Conservation (phyloP, 2,113 vertebrate genomes). For the Catharus bicknelli region DNA sequence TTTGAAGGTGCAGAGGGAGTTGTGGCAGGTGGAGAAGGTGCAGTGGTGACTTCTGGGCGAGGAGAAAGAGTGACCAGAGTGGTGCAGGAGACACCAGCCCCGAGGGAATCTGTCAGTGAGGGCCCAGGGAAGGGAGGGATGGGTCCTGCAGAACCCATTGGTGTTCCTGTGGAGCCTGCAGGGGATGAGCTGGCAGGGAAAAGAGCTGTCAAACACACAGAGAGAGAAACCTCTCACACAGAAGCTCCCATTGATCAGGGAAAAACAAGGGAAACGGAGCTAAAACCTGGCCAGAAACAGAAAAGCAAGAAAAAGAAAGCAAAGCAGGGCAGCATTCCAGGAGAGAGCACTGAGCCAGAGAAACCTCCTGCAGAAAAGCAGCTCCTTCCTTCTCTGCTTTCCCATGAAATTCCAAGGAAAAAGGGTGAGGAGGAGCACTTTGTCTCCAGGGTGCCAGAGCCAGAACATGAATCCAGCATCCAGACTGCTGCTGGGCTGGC, state of each 20-base stretch:
- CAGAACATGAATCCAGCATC: not conserved
- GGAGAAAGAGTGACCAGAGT: not conserved
- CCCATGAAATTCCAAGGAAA: constrained; percentile 14
- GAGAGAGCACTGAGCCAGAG: not conserved
- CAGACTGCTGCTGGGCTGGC: not conserved
- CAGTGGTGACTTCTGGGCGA: not conserved
- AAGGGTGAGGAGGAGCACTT: constrained; percentile 16
- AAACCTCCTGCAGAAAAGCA: not conserved
- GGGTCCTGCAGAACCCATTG: not conserved
- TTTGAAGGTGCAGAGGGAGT: not conserved
- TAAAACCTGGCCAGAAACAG: constrained; percentile 10
- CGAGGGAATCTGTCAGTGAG: not conserved
- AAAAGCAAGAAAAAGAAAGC: constrained; percentile 39
- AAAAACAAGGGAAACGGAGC: not conserved
- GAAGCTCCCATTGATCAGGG: not conserved
- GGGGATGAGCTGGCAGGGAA: not conserved
- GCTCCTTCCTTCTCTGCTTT: not conserved
- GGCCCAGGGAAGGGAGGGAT: not conserved
- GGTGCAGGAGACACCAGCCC: not conserved
- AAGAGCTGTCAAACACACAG: not conserved
- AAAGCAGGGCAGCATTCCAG: constrained; percentile 6
- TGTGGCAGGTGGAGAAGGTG: constrained; percentile 4
- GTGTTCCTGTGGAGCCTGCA: not conserved
- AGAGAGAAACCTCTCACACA: not conserved
- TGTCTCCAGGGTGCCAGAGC: constrained; percentile 47